A percentile compares a stretch with the other conserved stretches of the same genome.
These are phyloP conservation scores for Volucella zonaria DNA, from an alignment of 2,888 invertebrate species.

Conservation along the genomic window DNA sequence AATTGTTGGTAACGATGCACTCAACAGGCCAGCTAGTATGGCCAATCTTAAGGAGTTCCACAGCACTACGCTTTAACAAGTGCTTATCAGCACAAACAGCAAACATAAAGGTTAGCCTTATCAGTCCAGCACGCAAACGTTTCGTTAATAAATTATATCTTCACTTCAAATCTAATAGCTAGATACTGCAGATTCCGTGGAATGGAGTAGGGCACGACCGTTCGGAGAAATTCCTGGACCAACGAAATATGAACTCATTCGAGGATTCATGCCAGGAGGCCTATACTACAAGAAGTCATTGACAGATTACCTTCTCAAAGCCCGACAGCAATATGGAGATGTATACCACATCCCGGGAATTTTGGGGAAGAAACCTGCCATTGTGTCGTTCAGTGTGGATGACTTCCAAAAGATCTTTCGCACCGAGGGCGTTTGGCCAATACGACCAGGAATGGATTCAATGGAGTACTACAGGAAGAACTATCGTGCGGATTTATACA, in stretches of 20 bases:
- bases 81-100: no score
- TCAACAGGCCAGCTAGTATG: no score
- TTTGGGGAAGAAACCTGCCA: constrained; percentile 78
- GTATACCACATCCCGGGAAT: constrained; percentile 81
- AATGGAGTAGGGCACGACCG: not conserved
- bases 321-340: constrained; percentile 80
- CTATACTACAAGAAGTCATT: constrained; percentile 74
- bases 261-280: constrained; percentile 30
- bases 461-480: constrained; percentile 80
- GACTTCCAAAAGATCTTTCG: constrained; percentile 83
- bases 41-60: no score
- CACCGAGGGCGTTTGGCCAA: constrained; percentile 83
- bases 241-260: not conserved
- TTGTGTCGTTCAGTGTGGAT: constrained; percentile 83
- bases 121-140: no score
- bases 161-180: no score
- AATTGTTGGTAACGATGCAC: no score
- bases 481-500: constrained; percentile 75
- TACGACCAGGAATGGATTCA: constrained; percentile 80
- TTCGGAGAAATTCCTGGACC: not conserved
- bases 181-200: no score
- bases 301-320: constrained; percentile 72
- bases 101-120: no score
- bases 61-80: no score
- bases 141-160: no score